These are phyloP conservation scores for Amphipyra tragopoginis DNA, from an alignment of 2,888 invertebrate species.

Conservation along the genomic window DNA sequence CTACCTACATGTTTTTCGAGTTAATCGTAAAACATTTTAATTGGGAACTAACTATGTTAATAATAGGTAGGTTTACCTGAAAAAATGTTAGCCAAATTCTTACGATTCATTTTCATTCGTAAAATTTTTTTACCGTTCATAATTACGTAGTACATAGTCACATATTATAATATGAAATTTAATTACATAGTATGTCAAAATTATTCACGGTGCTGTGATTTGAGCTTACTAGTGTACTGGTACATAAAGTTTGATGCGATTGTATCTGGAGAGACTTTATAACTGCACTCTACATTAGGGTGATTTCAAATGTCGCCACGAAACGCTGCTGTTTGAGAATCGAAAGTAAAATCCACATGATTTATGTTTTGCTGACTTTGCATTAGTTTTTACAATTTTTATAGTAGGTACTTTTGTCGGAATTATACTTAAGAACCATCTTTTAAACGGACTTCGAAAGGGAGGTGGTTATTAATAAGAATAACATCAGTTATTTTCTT, in stretches of 20 bases:
- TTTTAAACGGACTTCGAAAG: no score
- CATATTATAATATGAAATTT: slow-evolving; percentile 67
- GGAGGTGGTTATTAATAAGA: no score
- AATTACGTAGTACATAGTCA: slow-evolving; percentile 62
- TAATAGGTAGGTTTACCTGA: slow-evolving; percentile 54
- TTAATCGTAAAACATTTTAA: slow-evolving; percentile 60
- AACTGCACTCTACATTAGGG: slow-evolving; percentile 41
- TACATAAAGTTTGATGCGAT: slow-evolving; percentile 69
- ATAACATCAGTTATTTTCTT: no score
- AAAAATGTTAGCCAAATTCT: slow-evolving; percentile 62
- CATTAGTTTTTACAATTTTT: background rate
- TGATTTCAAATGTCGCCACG: slow-evolving; percentile 38
- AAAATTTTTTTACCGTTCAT: slow-evolving; percentile 57
- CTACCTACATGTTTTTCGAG: slow-evolving; percentile 44
- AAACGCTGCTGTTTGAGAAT: slow-evolving; percentile 6
- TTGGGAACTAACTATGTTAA: slow-evolving; percentile 63
- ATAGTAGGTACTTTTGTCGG: no score
- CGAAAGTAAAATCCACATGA: slow-evolving; percentile 24
- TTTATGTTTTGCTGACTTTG: background rate
- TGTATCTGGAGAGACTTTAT: slow-evolving; percentile 56
- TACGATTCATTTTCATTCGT: slow-evolving; percentile 54
- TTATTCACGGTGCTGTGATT: slow-evolving; percentile 70
- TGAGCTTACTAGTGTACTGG: slow-evolving; percentile 57
- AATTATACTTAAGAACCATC: no score
- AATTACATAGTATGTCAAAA: slow-evolving; percentile 70